These are phyloP conservation scores for Drosophila affinis DNA, from an alignment of 2,888 invertebrate species.

Conservation along the genomic window DNA sequence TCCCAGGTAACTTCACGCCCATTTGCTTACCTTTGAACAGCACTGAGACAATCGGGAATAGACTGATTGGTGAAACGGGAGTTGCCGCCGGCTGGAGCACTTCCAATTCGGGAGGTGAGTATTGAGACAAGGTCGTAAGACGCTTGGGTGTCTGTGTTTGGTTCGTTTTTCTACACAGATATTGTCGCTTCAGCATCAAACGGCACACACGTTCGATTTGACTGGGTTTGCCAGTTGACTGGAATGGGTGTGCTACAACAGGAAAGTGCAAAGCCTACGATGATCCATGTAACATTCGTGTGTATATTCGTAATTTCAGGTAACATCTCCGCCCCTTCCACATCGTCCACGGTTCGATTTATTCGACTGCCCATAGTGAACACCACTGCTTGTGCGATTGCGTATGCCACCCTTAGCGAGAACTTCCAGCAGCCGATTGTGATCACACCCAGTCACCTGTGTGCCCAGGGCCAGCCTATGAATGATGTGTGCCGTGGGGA, in stretches of 20 bases:
- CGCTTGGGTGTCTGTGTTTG: not conserved
- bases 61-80: conserved; percentile 85
- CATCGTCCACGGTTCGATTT: conserved; percentile 81
- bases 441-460: conserved; percentile 82
- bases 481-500: conserved; percentile 84
- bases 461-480: conserved; percentile 83
- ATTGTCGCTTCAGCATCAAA: not conserved
- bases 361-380: conserved; percentile 84
- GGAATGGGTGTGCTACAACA: not conserved
- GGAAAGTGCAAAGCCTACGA: conserved; percentile 10
- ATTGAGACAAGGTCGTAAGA: not conserved
- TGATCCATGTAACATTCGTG: not conserved
- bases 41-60: conserved; percentile 67
- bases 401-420: conserved; percentile 82
- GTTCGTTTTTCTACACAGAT: not conserved
- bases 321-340: conserved; percentile 4
- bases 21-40: conserved; percentile 85
- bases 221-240: not conserved
- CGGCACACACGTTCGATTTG: not conserved
- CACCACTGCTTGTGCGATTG: conserved; percentile 82
- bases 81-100: conserved; percentile 91
- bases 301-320: not conserved
- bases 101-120: conserved; percentile 86
- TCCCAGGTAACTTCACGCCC: conserved; percentile 81
- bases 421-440: conserved; percentile 83